These are phyloP conservation scores for Drosophila nigrodunni DNA, from an alignment of 1,140 invertebrate genomes.

Conservation along the genomic window DNA sequence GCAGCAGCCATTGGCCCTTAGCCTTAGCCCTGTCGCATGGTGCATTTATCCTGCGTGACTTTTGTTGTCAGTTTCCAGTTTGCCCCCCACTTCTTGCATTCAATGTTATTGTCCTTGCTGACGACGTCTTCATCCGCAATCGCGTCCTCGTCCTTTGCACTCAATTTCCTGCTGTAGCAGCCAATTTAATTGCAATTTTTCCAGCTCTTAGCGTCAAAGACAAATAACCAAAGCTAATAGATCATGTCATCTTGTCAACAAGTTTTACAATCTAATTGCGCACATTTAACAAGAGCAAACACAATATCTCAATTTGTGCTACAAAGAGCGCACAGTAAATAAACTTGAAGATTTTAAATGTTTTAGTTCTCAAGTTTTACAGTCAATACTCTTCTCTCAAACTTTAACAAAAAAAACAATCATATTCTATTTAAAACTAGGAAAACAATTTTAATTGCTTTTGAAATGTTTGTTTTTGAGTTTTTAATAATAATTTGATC, in stretches of 20 bases:
- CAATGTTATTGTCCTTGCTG: conserved; percentile 21
- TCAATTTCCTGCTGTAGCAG: conserved; percentile 38
- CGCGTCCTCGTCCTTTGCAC: conserved; percentile 27
- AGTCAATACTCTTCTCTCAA: not conserved
- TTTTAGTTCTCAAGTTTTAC: not conserved
- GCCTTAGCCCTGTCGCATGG: conserved; percentile 29
- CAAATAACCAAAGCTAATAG: conserved; percentile 79
- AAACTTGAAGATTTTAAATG: not conserved
- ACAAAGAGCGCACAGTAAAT: not conserved
- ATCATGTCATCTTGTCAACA: conserved; percentile 80
- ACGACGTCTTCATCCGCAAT: conserved; percentile 15
- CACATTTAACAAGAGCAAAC: conserved; percentile 41
- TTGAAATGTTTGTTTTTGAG: not conserved
- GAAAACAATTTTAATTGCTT: not conserved
- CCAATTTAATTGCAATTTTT: conserved; percentile 79
- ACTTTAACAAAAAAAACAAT: too few species aligned
- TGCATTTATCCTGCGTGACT: conserved; percentile 66
- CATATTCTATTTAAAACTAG: not conserved
- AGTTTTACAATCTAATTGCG: conserved; percentile 71
- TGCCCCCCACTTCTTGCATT: not conserved
- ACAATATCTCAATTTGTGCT: conserved; percentile 35
- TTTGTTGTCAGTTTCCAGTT: conserved; percentile 45
- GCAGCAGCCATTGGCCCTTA: conserved; percentile 58
- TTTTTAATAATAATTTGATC: not conserved
- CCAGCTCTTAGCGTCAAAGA: conserved; percentile 54